Evolutionary conservation across 2,797 vertebrate species (phyloP).

Genomic region (Caiman crocodilus): DNA sequence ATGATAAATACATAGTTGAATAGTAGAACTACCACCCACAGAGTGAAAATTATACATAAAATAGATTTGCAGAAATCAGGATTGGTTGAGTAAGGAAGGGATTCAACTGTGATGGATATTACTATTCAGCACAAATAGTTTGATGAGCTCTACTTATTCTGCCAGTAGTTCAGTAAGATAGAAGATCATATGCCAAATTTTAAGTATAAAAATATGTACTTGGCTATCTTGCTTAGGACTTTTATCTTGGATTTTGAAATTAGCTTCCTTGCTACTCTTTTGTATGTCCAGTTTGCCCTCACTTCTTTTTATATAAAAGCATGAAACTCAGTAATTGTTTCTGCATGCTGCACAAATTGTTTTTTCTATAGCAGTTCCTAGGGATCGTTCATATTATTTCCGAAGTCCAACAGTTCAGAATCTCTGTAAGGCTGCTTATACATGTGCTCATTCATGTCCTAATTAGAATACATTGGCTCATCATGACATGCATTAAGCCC

Average conservation of each 20-base stretch:
- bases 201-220: background rate
- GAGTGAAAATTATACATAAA: background rate
- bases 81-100: background rate
- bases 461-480: too few species aligned
- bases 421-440: background rate
- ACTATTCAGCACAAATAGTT: background rate
- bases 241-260: background rate
- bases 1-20: background rate
- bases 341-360: background rate
- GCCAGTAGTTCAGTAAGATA: background rate
- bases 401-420: background rate
- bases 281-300: background rate
- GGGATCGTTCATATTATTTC: background rate
- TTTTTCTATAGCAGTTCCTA: background rate
- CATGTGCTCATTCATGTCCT: too few species aligned
- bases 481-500: too few species aligned
- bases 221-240: background rate
- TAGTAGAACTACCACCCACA: background rate
- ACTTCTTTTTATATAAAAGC: background rate
- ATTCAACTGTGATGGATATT: background rate
- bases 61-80: background rate
- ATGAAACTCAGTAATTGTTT: background rate
- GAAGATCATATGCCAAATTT: background rate
- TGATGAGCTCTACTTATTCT: background rate
- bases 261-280: background rate